Base-by-base conservation (phyloP, 2,888 invertebrate species). In the Perdita meconis region DNA sequence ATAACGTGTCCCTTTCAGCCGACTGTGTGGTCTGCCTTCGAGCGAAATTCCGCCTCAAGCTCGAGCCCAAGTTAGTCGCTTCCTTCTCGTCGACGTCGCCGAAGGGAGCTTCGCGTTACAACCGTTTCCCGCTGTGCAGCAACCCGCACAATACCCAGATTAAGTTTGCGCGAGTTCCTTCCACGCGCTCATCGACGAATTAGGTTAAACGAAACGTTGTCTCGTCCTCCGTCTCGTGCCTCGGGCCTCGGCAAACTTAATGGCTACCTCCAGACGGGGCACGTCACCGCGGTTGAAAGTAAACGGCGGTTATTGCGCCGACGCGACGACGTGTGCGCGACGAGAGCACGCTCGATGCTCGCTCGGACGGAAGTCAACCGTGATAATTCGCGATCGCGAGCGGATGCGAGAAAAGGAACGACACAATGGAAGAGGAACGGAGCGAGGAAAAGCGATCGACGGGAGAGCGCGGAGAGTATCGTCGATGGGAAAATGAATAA, bases 1-100 rank as follows among this genome's bases (percentile, higher is more conserved):
- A 30, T 2, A 6, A 6, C 6, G 16, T 12, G 44, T 36, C 38
- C n/a, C 64, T 65, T 75, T 65, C 65, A 55, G 8, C 44, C 26
- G 36, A 50, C 40, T 67, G 74, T 75, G 74, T 74, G 75, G 60
- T 30, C 22, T 53, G 60, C 75, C 74, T 36, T 44, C 13, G 30
- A 73, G 55, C 40, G 55, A 59, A 73, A 38, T 66, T 50, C 61
- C 40, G 34, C n/a, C 47, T 30, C 16, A n/a, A 44, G 40, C 57
- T n/a, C 19, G 63, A 38, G 36, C 40, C 63, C 57, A 42, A 36
- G 53, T 53, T 38, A 42, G 42, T 75, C 64, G 59, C 59, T 72
- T 72, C 59, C 61, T 40, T 63, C 70, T 19, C 38, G 42, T 30
- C 26, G 36, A 22, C 55, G 30, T n/a, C 6, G 30, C 30, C 6